Percentiles rank a stretch among this genome's conserved stretches.
phyloP scores from a whole-genome alignment of 1,140 invertebrate genomes.

The Meteorus sp. region DNA sequence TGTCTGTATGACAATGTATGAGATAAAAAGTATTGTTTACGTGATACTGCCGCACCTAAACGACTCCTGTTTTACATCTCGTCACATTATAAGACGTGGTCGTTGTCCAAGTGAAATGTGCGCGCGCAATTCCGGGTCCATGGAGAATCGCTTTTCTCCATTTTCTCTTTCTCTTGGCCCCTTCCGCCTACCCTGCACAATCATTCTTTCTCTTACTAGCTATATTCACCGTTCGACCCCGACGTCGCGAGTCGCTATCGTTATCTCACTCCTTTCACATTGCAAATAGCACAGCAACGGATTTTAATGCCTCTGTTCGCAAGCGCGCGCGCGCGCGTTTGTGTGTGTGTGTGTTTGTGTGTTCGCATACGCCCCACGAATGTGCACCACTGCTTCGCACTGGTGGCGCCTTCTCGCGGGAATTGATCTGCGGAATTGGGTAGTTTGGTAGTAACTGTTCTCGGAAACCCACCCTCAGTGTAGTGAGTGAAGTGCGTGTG shows the following conservation, averaged over 20 bases:
- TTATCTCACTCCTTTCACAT: too few species aligned
- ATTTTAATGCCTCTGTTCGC: constrained; percentile 14
- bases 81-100: constrained; percentile 1
- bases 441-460: too few species aligned
- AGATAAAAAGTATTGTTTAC: constrained; percentile 27
- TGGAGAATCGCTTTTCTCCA: background rate
- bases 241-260: too few species aligned
- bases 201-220: too few species aligned
- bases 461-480: constrained; percentile 41
- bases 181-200: background rate
- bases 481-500: constrained; percentile 58
- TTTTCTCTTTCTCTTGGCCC: background rate
- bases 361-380: too few species aligned
- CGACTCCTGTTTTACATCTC: constrained; percentile 26
- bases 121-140: background rate
- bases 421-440: too few species aligned
- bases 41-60: constrained; percentile 29
- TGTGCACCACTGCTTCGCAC: too few species aligned
- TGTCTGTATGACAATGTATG: too few species aligned
- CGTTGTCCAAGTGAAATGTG: background rate
- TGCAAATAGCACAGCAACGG: too few species aligned
- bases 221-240: too few species aligned
- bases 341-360: constrained; percentile 9
- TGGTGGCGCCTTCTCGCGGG: constrained; percentile 41
- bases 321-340: background rate